Evolutionary conservation across 2,113 vertebrate genomes (phyloP).

Genomic region (Pardalotus punctatus): DNA sequence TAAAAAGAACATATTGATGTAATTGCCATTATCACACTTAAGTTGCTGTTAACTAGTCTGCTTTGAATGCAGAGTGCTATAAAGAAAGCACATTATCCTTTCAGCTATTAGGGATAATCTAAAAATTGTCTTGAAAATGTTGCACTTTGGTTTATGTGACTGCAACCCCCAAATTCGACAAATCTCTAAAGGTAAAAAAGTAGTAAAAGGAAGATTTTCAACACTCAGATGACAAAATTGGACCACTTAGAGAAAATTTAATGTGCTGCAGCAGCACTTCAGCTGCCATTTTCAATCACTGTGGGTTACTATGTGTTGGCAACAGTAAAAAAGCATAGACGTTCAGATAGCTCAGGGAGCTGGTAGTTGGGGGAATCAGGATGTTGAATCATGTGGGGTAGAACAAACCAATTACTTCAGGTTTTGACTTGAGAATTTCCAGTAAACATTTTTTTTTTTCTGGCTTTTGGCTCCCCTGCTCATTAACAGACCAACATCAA

Average conservation of each 20-base stretch:
- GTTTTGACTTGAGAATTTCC: constrained; percentile 76
- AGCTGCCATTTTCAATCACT: constrained; percentile 81
- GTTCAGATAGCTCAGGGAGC: constrained; percentile 62
- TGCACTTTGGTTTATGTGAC: constrained; percentile 39
- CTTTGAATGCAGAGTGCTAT: constrained; percentile 60
- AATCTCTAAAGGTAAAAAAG: constrained; percentile 47
- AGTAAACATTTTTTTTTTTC: constrained; percentile 63
- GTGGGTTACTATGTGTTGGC: constrained; percentile 73
- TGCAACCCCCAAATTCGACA: constrained; percentile 43
- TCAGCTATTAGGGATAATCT: constrained; percentile 68
- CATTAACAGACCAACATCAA: constrained; percentile 80
- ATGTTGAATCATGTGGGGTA: constrained; percentile 72
- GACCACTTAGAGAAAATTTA: constrained; percentile 75
- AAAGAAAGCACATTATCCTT: constrained; percentile 61
- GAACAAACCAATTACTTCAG: constrained; percentile 80
- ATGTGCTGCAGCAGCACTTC: constrained; percentile 68
- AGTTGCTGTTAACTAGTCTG: constrained; percentile 73
- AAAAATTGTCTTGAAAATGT: constrained; percentile 66
- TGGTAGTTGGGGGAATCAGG: constrained; percentile 67
- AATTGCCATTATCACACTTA: constrained; percentile 72
- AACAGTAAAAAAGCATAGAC: constrained; percentile 67
- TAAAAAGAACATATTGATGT: constrained; percentile 57
- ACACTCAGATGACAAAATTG: constrained; percentile 68
- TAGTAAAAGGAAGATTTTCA: constrained; percentile 52
- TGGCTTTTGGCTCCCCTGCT: constrained; percentile 56